Conservation (phyloP, 37 sponge, comb jelly and placozoan genomes). For the Crambe crambe region DNA sequence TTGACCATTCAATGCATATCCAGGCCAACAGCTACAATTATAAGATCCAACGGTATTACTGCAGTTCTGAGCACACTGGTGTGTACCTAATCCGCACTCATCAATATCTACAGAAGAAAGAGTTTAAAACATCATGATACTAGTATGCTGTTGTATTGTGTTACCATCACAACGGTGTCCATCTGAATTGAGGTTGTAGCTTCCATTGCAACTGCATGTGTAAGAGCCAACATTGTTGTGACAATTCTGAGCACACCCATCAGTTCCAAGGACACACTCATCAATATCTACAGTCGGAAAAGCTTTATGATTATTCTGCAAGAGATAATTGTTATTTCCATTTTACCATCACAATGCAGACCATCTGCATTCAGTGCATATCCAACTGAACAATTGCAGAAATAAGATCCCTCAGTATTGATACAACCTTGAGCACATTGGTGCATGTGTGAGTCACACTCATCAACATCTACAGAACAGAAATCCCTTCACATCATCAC, state of each 20-base stretch:
- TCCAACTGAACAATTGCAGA: background rate
- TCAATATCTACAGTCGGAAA: constrained; percentile 9
- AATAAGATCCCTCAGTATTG: background rate
- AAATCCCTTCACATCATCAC: no score
- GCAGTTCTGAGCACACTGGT: no score
- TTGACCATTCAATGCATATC: no score
- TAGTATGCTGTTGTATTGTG: no score
- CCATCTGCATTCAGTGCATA: background rate
- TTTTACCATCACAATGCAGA: background rate
- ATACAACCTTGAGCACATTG: background rate
- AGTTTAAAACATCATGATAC: no score
- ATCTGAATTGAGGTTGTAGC: constrained; percentile 9
- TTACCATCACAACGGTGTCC: constrained; percentile 13
- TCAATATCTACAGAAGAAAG: no score
- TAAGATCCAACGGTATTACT: no score
- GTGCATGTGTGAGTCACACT: background rate
- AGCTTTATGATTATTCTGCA: no score
- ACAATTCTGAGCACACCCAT: constrained; percentile 36
- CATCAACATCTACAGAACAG: no score
- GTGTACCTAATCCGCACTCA: no score
- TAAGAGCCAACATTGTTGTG: constrained; percentile 43
- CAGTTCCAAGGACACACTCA: constrained; percentile 31
- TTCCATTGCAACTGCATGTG: constrained; percentile 23
- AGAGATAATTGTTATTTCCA: background rate
- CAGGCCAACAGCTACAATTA: no score